These are phyloP conservation scores for Lissocephala sabroskyi DNA, from an alignment of 2,888 invertebrate genomes.

Conservation along the genomic window DNA sequence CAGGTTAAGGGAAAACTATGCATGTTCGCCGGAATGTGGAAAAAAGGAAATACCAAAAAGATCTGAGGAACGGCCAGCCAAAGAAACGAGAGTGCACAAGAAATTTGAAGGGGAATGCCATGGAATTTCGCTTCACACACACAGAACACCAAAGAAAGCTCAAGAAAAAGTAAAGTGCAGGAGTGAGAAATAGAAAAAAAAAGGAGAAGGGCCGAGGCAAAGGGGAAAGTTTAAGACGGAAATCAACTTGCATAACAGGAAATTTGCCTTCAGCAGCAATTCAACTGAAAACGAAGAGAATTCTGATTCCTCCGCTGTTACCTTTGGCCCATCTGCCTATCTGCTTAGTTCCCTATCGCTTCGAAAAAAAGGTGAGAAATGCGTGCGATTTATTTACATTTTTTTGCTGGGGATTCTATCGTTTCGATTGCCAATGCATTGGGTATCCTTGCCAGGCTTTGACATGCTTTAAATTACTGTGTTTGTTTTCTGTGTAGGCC, in stretches of 20 bases:
- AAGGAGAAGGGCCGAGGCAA: not conserved
- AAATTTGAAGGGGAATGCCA: too few relatives aligned
- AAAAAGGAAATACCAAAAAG: too few relatives aligned
- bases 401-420: conserved; percentile 4
- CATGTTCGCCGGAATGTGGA: not conserved
- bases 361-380: conserved; percentile 34
- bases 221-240: conserved; percentile 38
- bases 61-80: too few relatives aligned
- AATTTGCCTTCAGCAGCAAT: conserved; percentile 9
- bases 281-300: too few relatives aligned
- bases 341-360: not conserved
- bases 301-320: not conserved
- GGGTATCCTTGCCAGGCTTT: too few relatives aligned
- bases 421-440: too few relatives aligned
- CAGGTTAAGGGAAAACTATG: conserved; percentile 3
- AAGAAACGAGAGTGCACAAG: too few relatives aligned
- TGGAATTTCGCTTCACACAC: too few relatives aligned
- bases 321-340: too few relatives aligned
- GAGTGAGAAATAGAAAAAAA: not conserved
- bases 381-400: conserved; percentile 27
- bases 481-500: not conserved
- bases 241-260: conserved; percentile 47
- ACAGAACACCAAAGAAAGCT: too few relatives aligned
- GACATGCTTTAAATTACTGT: conserved; percentile 19
- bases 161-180: too few relatives aligned